Conservation (phyloP, 2,113 vertebrate species). For the Coptodon bakossiorum region DNA sequence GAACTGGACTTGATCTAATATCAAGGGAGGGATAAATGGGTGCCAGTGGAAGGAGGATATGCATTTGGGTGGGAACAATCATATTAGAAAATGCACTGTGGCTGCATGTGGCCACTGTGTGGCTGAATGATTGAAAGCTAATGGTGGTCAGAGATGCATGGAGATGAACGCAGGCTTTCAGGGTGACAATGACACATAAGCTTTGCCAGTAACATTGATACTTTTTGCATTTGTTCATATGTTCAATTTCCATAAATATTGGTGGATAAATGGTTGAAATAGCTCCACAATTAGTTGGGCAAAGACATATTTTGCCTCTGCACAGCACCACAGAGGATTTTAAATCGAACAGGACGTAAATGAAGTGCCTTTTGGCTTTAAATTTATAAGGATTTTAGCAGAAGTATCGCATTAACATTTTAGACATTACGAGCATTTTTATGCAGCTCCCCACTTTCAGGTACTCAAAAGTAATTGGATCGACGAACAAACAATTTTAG, state of each 20-base stretch:
- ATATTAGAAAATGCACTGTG: constrained; percentile 14
- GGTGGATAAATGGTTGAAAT: neutral
- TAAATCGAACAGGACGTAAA: neutral
- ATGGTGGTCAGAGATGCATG: neutral
- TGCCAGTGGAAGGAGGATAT: constrained; percentile 8
- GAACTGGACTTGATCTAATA: constrained; percentile 52
- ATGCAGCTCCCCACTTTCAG: neutral
- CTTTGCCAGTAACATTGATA: neutral
- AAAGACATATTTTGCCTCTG: neutral
- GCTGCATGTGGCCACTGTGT: constrained; percentile 10
- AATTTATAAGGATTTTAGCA: neutral
- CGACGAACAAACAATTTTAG: rapidly evolving
- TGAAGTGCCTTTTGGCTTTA: neutral
- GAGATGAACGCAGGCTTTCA: neutral
- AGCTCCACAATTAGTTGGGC: neutral
- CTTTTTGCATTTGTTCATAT: neutral
- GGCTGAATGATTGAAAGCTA: constrained; percentile 4
- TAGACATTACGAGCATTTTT: neutral
- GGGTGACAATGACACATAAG: neutral
- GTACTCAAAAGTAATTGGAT: neutral
- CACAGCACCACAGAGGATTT: neutral
- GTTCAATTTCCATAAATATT: neutral
- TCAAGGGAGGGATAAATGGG: constrained; percentile 5
- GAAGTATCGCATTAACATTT: neutral
- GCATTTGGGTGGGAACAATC: constrained; percentile 47